Evolutionary conservation across 2,113 vertebrate species (phyloP), one percentile per base, ranked within the genome.

Genomic region (Origma solitaria): DNA sequence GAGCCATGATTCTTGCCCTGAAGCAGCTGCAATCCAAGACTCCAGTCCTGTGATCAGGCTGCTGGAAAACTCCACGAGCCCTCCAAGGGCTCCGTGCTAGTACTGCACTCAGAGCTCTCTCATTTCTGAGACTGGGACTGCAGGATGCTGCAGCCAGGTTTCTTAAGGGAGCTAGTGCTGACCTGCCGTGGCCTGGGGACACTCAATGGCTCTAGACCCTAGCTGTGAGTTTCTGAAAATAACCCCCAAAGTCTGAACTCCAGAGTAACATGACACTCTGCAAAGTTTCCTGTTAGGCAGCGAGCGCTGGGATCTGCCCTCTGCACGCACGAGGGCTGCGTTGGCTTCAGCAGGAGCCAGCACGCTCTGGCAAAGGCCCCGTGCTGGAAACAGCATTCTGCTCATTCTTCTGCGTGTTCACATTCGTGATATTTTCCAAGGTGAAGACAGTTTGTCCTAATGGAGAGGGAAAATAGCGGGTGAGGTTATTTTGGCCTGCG

Each of bases 21-120:
- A 7, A 56, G 78, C 95, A 68, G 87, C 87, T 64, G 78, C 82
- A 49, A 3, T 21, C 57, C 84, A 18, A 45, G 88, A 8, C 70
- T 83, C 9, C 35, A 15, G 84, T 7, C 57, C 84, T 85, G 69
- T 42, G 78, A 53, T 47, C 40, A 5, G 53, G 56, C 87, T 60
- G 56, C 3, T 35, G 72, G 83, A 30, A 82, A 11, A 5, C 0
- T 1, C 64, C 86, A 22, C 0, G 1, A 73, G 76, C 77, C 47
- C 27, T 70, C n/a, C 20, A 8, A 68, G 71, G 42, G 65, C 47
- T 75, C 69, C 13, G 60, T 0, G 4, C 72, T 44, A 2, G 24
- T 1, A 1, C 70, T 61, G 77, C 17, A 0, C 64, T 35, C 0
- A 0, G 10, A 60, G 50, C 11, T 5, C 37, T 0, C 72, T 20